phyloP scores from a whole-genome alignment of 2,888 invertebrate species.

The Cantharis rustica region DNA sequence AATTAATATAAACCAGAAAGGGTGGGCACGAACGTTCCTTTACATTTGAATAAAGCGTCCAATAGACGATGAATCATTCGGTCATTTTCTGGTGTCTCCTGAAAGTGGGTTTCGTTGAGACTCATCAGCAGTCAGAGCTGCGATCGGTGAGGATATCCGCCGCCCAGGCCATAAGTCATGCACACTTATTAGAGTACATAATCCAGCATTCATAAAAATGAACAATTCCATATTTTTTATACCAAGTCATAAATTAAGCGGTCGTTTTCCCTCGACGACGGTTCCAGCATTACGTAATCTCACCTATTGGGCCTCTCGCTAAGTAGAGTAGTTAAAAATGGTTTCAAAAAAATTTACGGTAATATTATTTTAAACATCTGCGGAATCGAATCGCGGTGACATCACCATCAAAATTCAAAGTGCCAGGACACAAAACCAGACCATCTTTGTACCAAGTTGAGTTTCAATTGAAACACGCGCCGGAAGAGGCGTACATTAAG shows the following conservation, averaged over 20 bases:
- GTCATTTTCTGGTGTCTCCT: constrained; percentile 34
- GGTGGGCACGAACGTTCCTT: background rate
- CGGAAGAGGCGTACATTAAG: constrained; percentile 36
- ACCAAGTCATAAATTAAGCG: background rate
- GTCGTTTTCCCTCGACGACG: background rate
- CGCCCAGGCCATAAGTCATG: constrained; percentile 37
- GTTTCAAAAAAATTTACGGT: background rate
- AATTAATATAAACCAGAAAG: background rate
- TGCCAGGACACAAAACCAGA: constrained; percentile 8
- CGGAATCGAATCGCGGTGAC: constrained; percentile 11
- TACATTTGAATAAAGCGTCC: constrained; percentile 9
- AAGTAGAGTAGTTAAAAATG: background rate
- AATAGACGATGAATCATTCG: constrained; percentile 40
- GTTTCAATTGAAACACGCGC: constrained; percentile 31
- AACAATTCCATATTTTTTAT: constrained; percentile 6
- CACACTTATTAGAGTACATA: constrained; percentile 33
- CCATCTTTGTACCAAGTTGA: constrained; percentile 21
- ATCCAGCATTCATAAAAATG: constrained; percentile 17
- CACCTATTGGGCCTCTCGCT: background rate
- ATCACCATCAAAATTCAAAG: constrained; percentile 15
- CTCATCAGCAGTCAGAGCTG: constrained; percentile 48
- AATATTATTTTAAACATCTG: constrained; percentile 10
- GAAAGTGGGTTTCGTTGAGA: constrained; percentile 41
- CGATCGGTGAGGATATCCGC: constrained; percentile 49
- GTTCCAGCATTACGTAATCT: background rate